Conservation (phyloP, 2,888 invertebrate genomes). For the Desoria tigrina region DNA sequence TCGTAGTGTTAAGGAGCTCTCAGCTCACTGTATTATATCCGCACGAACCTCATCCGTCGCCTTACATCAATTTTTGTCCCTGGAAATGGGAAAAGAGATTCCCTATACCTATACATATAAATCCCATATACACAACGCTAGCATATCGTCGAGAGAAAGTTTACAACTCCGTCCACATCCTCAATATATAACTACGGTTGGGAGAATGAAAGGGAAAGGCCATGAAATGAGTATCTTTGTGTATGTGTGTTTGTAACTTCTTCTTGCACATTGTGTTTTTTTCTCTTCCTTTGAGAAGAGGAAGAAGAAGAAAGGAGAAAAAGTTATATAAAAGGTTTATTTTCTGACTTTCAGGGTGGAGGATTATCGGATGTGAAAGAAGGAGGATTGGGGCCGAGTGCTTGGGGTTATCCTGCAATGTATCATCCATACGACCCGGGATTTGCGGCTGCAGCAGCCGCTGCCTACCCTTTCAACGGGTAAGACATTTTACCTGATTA, state of each 20-base stretch:
- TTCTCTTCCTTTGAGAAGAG: no score
- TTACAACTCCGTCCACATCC: neutral
- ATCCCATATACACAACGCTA: no score
- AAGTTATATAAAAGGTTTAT: constrained; percentile 5
- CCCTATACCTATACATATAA: no score
- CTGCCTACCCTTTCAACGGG: constrained; percentile 91
- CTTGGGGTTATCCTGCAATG: constrained; percentile 87
- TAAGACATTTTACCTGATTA: constrained; percentile 60
- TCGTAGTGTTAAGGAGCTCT: constrained; percentile 3
- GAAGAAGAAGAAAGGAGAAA: no score
- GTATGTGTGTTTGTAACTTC: neutral
- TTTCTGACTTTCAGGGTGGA: constrained; percentile 41
- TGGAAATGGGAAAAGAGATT: no score
- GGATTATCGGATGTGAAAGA: constrained; percentile 58
- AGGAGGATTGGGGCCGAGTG: constrained; percentile 68
- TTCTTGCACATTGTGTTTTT: neutral
- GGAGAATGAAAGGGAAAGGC: constrained; percentile 5
- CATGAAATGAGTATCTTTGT: neutral
- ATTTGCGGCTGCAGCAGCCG: constrained; percentile 59
- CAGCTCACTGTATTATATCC: neutral
- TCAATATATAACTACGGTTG: no score
- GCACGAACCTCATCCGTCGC: no score
- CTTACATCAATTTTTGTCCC: no score
- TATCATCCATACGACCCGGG: constrained; percentile 84
- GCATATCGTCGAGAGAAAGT: constrained; percentile 1